Evolutionary conservation across 2,888 invertebrate genomes (phyloP).

Genomic region (Drosophila nigricruria): DNA sequence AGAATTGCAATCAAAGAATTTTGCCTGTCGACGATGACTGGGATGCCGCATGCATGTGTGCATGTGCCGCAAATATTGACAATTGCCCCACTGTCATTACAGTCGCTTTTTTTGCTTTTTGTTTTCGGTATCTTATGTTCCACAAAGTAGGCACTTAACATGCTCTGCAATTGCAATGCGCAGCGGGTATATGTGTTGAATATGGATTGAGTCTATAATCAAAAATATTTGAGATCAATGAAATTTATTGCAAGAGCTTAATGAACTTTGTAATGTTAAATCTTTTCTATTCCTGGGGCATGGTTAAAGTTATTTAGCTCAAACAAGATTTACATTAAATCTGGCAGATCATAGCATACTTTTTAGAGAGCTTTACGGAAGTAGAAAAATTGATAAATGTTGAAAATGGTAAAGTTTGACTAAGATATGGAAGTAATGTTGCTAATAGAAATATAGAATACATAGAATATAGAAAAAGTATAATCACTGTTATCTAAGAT

Average conservation of each 20-base stretch:
- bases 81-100: conserved; percentile 55
- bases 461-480: too few relatives aligned
- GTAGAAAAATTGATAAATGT: too few relatives aligned
- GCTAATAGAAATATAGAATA: too few relatives aligned
- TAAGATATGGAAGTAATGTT: too few relatives aligned
- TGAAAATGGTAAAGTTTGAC: too few relatives aligned
- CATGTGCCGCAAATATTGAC: conserved; percentile 77
- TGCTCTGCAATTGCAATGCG: conserved; percentile 6
- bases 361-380: neutral
- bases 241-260: too few relatives aligned
- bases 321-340: neutral
- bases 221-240: too few relatives aligned
- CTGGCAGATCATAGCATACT: neutral
- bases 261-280: too few relatives aligned
- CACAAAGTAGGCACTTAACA: conserved; percentile 53
- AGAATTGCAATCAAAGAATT: conserved; percentile 67
- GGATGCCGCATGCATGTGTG: conserved; percentile 56
- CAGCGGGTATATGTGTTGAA: conserved; percentile 7
- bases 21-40: conserved; percentile 58
- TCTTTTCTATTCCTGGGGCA: too few relatives aligned
- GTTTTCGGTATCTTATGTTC: conserved; percentile 40
- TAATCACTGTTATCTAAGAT: too few relatives aligned
- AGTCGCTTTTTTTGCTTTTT: too few relatives aligned
- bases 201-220: neutral
- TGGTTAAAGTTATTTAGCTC: too few relatives aligned